A percentile compares a stretch with the other conserved stretches of the same genome.
Conservation (phyloP, 1,140 invertebrate species). For the Liolophura sinensis region DNA sequence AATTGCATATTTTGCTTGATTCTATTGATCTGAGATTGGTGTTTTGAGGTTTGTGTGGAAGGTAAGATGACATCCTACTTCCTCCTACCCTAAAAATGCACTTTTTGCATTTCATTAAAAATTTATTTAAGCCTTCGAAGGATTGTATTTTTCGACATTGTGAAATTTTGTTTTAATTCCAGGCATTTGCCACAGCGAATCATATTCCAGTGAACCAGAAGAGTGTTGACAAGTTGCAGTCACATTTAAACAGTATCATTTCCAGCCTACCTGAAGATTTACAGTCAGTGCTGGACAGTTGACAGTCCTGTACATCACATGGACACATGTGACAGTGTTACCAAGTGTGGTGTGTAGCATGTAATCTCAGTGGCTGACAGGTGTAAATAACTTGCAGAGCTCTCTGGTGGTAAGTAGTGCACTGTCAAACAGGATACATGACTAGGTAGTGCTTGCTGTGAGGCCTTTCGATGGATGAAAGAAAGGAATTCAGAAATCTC, state of each 20-base stretch:
- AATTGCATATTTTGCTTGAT: neutral
- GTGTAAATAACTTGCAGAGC: too few species aligned
- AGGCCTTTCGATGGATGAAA: too few species aligned
- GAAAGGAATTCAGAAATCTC: too few species aligned
- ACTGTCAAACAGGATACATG: too few species aligned
- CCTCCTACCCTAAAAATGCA: neutral
- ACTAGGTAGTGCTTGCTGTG: too few species aligned
- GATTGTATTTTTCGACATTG: neutral
- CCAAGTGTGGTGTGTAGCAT: too few species aligned
- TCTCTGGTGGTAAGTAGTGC: too few species aligned
- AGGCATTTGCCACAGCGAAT: slow-evolving; percentile 69
- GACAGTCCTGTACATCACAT: slow-evolving; percentile 10
- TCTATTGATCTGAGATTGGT: neutral
- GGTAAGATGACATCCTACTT: neutral
- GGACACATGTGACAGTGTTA: too few species aligned
- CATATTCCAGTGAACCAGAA: slow-evolving; percentile 70
- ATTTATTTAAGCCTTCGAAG: neutral
- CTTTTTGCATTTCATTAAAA: neutral
- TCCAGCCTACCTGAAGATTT: slow-evolving; percentile 86
- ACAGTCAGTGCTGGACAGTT: slow-evolving; percentile 73
- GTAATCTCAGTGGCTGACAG: too few species aligned
- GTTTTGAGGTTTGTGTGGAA: neutral
- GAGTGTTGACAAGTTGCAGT: slow-evolving; percentile 73
- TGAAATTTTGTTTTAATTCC: slow-evolving; percentile 37
- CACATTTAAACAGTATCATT: slow-evolving; percentile 81